Conservation (phyloP, 1,140 invertebrate species). For the Meteorus sp. region DNA sequence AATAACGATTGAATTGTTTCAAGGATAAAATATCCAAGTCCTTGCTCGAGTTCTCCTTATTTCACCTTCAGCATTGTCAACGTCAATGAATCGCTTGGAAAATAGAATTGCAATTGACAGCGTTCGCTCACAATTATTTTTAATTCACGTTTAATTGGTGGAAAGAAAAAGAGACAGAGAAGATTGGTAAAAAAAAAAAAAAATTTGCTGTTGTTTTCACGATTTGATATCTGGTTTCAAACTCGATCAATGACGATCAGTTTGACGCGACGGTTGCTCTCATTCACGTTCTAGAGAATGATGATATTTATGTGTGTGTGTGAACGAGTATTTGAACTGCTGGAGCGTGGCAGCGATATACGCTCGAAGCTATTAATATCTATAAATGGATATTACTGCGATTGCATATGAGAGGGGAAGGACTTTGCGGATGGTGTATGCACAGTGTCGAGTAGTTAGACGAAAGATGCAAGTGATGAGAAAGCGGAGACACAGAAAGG, state of each 20-base stretch:
- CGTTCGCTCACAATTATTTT: too few species aligned
- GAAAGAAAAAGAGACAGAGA: too few species aligned
- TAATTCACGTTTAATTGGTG: too few species aligned
- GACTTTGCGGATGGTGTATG: not conserved
- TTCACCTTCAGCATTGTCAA: too few species aligned
- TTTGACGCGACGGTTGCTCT: not conserved
- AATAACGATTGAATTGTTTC: conserved; percentile 9
- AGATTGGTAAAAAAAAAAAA: too few species aligned
- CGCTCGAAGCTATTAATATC: conserved; percentile 23
- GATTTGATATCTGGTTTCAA: not conserved
- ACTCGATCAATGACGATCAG: not conserved
- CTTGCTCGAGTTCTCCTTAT: not conserved
- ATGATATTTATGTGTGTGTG: not conserved
- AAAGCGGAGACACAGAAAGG: not conserved
- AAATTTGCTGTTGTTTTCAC: too few species aligned
- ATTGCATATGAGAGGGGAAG: not conserved
- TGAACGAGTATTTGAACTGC: not conserved
- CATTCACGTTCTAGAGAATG: not conserved
- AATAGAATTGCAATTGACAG: too few species aligned
- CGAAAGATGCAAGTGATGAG: not conserved
- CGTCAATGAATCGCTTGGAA: too few species aligned
- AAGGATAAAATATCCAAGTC: not conserved
- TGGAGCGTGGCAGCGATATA: conserved; percentile 2
- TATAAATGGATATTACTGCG: conserved; percentile 10
- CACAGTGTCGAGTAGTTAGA: not conserved